Evolutionary conservation across 1,140 invertebrate genomes (phyloP).

Genomic region (Bactericera cockerelli): DNA sequence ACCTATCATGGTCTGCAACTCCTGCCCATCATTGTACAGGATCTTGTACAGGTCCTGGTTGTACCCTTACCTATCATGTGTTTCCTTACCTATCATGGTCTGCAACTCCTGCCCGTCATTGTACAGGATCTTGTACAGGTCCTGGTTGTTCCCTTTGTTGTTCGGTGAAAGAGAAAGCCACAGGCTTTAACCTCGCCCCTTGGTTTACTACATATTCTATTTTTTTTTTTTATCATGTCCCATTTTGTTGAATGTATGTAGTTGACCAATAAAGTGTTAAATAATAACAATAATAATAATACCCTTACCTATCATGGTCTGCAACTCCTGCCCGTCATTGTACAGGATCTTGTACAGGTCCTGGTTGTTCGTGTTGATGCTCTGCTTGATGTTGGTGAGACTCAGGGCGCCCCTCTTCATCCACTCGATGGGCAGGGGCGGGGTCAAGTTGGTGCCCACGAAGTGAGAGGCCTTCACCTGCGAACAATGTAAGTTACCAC

Average conservation of each 20-base stretch:
- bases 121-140: not conserved
- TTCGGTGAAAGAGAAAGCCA: no score
- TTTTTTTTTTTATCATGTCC: no score
- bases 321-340: constrained; percentile 1
- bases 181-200: no score
- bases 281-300: not conserved
- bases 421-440: not conserved
- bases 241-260: no score
- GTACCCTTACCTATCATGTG: not conserved
- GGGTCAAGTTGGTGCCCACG: not conserved
- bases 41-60: not conserved
- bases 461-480: not conserved
- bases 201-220: no score
- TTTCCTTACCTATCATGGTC: constrained; percentile 1
- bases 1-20: constrained; percentile 3
- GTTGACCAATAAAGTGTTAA: no score
- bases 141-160: not conserved
- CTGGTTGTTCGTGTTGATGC: not conserved
- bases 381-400: not conserved
- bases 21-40: not conserved
- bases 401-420: not conserved
- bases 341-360: not conserved
- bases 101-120: constrained; percentile 3
- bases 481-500: no score
- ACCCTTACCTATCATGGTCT: constrained; percentile 1